A percentile compares a stretch with the other conserved stretches of the same genome.
phyloP scores from a whole-genome alignment of 2,797 vertebrate species.

The Neopelma chrysocephalum region DNA sequence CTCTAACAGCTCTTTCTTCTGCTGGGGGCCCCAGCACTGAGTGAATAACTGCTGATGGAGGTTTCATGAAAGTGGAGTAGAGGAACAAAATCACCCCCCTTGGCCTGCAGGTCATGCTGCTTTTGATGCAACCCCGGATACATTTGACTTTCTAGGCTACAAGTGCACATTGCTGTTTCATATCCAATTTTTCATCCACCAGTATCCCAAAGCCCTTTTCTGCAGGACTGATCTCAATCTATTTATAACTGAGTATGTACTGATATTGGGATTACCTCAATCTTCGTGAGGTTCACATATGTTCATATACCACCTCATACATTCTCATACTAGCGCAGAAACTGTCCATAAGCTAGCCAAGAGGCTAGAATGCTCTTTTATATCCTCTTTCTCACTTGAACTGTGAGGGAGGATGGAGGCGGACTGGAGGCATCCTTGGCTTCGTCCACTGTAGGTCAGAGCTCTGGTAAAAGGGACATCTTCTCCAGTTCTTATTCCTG shows the following conservation, averaged over 20 bases:
- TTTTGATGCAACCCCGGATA: background rate
- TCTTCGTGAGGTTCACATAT: background rate
- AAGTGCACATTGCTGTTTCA: background rate
- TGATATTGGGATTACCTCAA: background rate
- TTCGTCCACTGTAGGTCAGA: background rate
- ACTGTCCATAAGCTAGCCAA: background rate
- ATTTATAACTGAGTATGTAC: background rate
- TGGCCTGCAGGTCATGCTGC: rapidly evolving
- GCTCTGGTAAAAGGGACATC: background rate
- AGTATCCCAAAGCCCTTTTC: background rate
- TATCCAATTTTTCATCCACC: background rate
- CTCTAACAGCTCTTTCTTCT: background rate
- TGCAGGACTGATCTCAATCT: background rate
- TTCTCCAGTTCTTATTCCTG: background rate
- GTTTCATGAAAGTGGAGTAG: background rate
- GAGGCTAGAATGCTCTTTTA: background rate
- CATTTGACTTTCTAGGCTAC: background rate
- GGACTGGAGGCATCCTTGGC: background rate
- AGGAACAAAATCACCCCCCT: background rate
- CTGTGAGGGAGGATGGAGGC: rapidly evolving
- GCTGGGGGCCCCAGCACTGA: background rate
- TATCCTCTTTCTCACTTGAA: background rate
- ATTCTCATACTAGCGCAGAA: background rate
- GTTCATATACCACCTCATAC: background rate
- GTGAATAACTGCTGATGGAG: rapidly evolving